phyloP scores from a whole-genome alignment of 2,797 vertebrate species.

The Leptatherina wallacei region DNA sequence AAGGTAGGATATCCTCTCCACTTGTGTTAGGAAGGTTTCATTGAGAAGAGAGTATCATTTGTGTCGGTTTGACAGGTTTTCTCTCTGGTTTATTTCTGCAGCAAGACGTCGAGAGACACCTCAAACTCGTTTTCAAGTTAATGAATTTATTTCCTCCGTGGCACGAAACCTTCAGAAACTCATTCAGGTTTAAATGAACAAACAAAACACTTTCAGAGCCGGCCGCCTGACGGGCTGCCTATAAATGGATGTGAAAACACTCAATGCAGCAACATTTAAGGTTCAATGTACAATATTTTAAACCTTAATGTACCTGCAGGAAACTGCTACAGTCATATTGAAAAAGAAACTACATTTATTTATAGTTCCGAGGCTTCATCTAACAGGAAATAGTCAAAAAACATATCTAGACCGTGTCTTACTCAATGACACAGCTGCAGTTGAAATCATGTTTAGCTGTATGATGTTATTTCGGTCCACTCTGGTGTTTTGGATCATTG shows the following conservation, averaged over 20 bases:
- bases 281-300: not conserved
- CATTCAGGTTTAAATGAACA: constrained; percentile 1
- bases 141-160: constrained; percentile 1
- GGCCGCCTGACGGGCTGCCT: not conserved
- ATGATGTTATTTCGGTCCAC: no score
- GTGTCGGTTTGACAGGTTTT: not conserved
- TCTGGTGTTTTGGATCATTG: no score
- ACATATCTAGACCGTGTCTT: no score
- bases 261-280: not conserved
- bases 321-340: not conserved
- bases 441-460: no score
- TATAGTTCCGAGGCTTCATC: not conserved
- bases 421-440: no score
- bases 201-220: not conserved
- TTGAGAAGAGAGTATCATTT: not conserved
- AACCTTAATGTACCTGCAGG: not conserved
- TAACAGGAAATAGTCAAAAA: no score
- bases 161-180: constrained; percentile 2
- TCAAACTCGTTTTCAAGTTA: not conserved
- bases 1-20: not conserved
- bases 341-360: not conserved
- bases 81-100: not conserved
- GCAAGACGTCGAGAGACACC: not conserved
- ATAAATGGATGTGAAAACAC: not conserved
- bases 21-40: not conserved